Conservation (phyloP, 2,797 vertebrate genomes). For the Channa striata region DNA sequence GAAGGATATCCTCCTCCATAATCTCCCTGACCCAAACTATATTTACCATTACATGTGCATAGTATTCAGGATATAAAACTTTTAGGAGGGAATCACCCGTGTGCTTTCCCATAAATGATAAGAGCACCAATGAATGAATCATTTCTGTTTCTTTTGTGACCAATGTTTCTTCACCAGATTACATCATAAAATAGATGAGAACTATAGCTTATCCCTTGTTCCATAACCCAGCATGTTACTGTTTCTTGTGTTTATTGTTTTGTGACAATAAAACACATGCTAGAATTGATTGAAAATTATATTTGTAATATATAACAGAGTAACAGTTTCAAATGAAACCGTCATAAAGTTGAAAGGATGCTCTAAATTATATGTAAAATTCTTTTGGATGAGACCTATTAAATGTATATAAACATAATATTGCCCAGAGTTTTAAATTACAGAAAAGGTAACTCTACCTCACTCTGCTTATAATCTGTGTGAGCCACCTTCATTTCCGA, state of each 20-base stretch:
- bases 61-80: too few relatives aligned
- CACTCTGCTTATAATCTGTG: neutral
- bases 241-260: neutral
- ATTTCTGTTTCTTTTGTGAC: too few relatives aligned
- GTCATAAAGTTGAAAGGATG: accelerated
- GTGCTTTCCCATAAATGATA: neutral
- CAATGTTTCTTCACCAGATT: too few relatives aligned
- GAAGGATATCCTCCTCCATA: neutral
- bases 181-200: neutral
- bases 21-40: neutral
- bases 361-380: neutral
- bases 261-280: neutral
- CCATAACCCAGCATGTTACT: neutral
- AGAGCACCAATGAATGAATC: neutral
- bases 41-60: neutral
- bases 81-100: too few relatives aligned
- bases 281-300: neutral
- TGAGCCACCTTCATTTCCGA: neutral
- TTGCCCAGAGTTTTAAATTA: too few relatives aligned
- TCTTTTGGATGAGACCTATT: neutral
- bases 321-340: neutral
- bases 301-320: too few relatives aligned
- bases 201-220: neutral
- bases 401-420: neutral
- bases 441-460: neutral